Base-by-base conservation (phyloP, 2,888 invertebrate species). In the Tricholauxania praeusta region DNA sequence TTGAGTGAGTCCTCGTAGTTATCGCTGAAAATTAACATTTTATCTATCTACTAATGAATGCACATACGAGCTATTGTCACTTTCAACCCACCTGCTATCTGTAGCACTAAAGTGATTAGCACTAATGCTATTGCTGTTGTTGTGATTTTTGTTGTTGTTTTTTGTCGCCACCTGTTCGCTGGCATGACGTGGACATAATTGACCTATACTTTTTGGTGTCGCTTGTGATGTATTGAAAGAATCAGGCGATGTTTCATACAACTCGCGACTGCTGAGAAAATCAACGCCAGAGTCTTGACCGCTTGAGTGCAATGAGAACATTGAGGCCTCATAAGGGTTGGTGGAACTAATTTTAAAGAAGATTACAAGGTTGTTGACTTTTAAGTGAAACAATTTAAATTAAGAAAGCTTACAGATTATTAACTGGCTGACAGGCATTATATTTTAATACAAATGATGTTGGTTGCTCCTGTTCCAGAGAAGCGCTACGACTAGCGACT, bases 1-100 rank as follows among this genome's bases (percentile, higher is more conserved):
- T 94, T 94, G 55, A 94, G 87, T 0, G 94, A 94, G 82, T 94
- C 94, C 87, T 94, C 94, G 84, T 94, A 94, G 82, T 93, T 94
- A 86, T 93, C 93, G 81, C 90, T 92, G 59, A 17, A 15, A 59
- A 71, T 51, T 12, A 7, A 47, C 28, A 19, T 32, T 12, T n/a
- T 51, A 17, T 69, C 28, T 51, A 10, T 19, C 12, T 15, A 53
- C 2, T n/a, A 28, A 17, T 69, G 28, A 49, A 15, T 19, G 12
- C 12, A 52, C 4, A 14, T 39, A 12, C 10, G 22, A 71, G 22
- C 5, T 64, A 66, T 14, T 2, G 28, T 4, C 12, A 39, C 10
- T 49, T 17, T 52, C 22, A 3, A 79, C 78, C 62, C 72, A 85
- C 85, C 85, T 86, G 80, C 86, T 86, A 69, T 86, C 86, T 47